phyloP scores from a whole-genome alignment of 2,797 vertebrate species.

The Brachyalestes nurse region DNA sequence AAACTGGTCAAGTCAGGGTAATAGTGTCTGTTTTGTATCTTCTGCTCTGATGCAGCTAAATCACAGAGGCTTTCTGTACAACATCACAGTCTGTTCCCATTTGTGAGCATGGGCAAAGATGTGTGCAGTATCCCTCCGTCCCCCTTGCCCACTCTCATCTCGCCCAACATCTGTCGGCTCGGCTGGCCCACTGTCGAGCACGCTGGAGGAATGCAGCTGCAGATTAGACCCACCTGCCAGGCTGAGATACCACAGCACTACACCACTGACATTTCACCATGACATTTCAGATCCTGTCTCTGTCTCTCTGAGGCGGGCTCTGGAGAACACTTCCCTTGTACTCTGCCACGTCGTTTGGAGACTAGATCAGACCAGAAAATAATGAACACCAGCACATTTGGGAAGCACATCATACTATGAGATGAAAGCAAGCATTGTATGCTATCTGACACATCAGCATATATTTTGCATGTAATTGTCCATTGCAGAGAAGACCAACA shows the following conservation, averaged over 20 bases:
- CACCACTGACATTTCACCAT: conserved; percentile 60
- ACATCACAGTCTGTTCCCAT: not conserved
- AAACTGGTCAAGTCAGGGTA: not conserved
- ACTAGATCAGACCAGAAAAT: conserved; percentile 37
- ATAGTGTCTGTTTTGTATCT: not conserved
- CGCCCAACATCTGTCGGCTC: conserved; percentile 49
- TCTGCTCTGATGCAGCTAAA: not conserved
- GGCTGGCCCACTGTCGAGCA: conserved; percentile 25
- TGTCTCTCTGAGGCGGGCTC: conserved; percentile 27
- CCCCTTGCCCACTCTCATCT: conserved; percentile 33
- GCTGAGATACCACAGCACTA: conserved; percentile 54
- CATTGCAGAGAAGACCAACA: not conserved
- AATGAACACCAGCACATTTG: conserved; percentile 24
- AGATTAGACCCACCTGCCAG: conserved; percentile 53
- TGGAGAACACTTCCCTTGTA: conserved; percentile 36
- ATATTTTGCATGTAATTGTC: not conserved
- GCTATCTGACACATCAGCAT: not conserved
- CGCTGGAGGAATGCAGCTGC: conserved; percentile 56
- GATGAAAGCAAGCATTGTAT: not conserved
- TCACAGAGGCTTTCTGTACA: conserved; percentile 7
- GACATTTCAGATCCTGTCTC: conserved; percentile 57
- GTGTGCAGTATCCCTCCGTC: conserved; percentile 17
- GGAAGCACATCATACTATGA: not conserved
- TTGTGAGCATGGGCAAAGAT: conserved; percentile 21
- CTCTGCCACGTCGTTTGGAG: conserved; percentile 22